A percentile compares a stretch with the other conserved stretches of the same genome.
phyloP scores from a whole-genome alignment of 1,140 invertebrate species.

The Bicyclus anynana region DNA sequence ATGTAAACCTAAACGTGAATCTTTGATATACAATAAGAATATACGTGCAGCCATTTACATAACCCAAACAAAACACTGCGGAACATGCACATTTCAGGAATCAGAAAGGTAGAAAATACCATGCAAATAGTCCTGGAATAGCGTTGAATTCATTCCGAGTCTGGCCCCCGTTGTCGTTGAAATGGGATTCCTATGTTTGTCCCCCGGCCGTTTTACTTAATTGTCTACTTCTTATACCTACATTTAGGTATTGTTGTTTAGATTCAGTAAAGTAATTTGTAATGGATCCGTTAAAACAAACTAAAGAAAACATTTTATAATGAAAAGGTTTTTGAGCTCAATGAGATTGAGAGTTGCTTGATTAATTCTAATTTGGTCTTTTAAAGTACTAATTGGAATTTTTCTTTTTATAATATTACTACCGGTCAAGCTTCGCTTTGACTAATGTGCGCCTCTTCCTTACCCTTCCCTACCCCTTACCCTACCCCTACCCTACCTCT shows the following conservation, averaged over 20 bases:
- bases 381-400: too few relatives aligned
- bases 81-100: conserved; percentile 2
- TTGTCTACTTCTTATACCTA: conserved; percentile 17
- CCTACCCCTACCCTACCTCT: too few relatives aligned
- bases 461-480: too few relatives aligned
- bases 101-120: conserved; percentile 5
- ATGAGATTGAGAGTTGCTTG: too few relatives aligned
- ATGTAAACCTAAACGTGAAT: background rate
- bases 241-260: conserved; percentile 10
- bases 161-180: conserved; percentile 4
- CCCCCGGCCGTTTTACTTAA: conserved; percentile 22
- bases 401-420: too few relatives aligned
- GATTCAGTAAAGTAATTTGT: too few relatives aligned
- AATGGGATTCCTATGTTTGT: conserved; percentile 23
- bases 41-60: background rate
- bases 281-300: too few relatives aligned
- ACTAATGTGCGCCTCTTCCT: too few relatives aligned
- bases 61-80: background rate
- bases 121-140: conserved; percentile 18
- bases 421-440: too few relatives aligned
- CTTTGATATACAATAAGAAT: background rate
- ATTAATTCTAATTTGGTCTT: too few relatives aligned
- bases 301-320: too few relatives aligned
- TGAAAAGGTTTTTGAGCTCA: too few relatives aligned
- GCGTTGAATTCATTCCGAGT: conserved; percentile 14